Percentiles rank a stretch among this genome's conserved stretches.
phyloP scores from a whole-genome alignment of 2,113 vertebrate genomes.

The Gobiocypris rarus region DNA sequence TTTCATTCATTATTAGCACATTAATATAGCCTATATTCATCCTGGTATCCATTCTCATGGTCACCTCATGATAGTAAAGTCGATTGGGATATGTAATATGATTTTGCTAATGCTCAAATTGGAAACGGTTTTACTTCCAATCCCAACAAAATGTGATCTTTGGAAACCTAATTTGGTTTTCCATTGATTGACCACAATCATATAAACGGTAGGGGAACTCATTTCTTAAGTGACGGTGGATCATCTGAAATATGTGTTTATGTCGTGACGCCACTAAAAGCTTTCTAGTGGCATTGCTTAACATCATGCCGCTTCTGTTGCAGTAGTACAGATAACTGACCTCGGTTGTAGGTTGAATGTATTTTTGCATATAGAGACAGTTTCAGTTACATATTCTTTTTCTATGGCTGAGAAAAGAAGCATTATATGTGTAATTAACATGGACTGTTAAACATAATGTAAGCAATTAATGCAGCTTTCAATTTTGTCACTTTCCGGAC shows the following conservation, averaged over 20 bases:
- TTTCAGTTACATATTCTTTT: neutral
- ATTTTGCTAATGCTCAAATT: neutral
- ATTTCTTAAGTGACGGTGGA: conserved; percentile 17
- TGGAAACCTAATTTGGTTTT: conserved; percentile 33
- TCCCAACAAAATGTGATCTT: conserved; percentile 18
- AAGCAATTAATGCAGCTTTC: neutral
- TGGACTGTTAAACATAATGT: neutral
- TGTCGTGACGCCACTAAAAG: conserved; percentile 3
- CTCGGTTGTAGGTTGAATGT: neutral
- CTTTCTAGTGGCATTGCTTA: conserved; percentile 17
- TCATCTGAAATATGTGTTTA: conserved; percentile 20
- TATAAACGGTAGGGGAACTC: neutral
- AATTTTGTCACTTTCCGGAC: too few species aligned
- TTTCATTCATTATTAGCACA: conserved; percentile 5
- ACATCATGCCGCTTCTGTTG: neutral
- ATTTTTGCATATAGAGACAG: neutral
- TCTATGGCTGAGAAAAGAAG: neutral
- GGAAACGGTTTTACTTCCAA: conserved; percentile 6
- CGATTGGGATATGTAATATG: neutral
- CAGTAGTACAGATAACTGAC: neutral
- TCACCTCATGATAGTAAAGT: neutral
- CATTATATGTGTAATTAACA: neutral
- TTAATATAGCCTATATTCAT: conserved; percentile 7
- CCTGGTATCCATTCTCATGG: neutral
- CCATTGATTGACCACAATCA: conserved; percentile 34